Evolutionary conservation across 2,113 vertebrate genomes (phyloP).

Genomic region (Panurus biarmicus): DNA sequence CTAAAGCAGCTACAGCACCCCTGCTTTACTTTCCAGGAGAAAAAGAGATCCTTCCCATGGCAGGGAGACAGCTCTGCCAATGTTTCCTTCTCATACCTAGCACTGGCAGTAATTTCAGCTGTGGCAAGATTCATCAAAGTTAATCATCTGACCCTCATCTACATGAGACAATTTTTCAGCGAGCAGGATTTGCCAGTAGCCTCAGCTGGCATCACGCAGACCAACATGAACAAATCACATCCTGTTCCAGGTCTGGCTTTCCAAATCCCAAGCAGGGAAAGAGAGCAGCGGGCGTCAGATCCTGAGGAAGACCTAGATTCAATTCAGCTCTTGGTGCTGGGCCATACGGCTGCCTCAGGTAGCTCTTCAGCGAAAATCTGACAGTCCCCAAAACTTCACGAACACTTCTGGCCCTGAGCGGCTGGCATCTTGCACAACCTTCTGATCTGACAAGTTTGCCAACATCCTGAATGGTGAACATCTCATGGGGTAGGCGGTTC

Average conservation of each 20-base stretch:
- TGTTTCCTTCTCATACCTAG: constrained; percentile 46
- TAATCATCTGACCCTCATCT: constrained; percentile 62
- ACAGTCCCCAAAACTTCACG: constrained; percentile 42
- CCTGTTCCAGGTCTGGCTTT: constrained; percentile 48
- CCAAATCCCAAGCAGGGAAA: constrained; percentile 43
- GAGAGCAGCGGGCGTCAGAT: constrained; percentile 36
- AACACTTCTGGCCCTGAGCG: constrained; percentile 45
- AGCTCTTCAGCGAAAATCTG: constrained; percentile 32
- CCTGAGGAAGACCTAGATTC: constrained; percentile 44
- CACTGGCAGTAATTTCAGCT: constrained; percentile 52
- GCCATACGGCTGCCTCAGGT: constrained; percentile 59
- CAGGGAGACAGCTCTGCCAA: constrained; percentile 39
- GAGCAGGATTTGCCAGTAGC: constrained; percentile 50
- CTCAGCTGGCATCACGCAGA: constrained; percentile 43
- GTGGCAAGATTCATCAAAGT: constrained; percentile 58
- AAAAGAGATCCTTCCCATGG: constrained; percentile 10
- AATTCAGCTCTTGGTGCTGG: constrained; percentile 1
- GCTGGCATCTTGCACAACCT: constrained; percentile 55
- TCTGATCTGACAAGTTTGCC: constrained; percentile 63
- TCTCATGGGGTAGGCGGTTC: constrained; percentile 52
- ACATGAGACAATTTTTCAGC: constrained; percentile 47
- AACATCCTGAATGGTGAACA: constrained; percentile 57
- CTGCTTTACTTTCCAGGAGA: constrained; percentile 12
- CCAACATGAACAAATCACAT: constrained; percentile 57
- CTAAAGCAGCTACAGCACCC: neutral